phyloP scores from a whole-genome alignment of 2,888 invertebrate genomes.

The Ommatoiulus sabulosus region DNA sequence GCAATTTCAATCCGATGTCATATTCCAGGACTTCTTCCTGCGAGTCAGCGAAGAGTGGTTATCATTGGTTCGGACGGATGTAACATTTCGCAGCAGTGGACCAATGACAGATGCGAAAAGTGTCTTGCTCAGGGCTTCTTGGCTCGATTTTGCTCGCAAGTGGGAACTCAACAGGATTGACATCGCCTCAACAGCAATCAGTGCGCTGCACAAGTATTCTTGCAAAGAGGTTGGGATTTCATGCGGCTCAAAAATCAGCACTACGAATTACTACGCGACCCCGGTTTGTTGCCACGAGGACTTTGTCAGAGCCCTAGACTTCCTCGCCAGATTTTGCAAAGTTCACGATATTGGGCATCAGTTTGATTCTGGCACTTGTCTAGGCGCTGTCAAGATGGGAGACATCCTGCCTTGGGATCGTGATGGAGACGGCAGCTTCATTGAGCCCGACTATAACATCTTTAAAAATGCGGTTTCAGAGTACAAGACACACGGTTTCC shows the following conservation, averaged over 20 bases:
- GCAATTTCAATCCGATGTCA: conserved; percentile 60
- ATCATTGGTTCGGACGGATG: conserved; percentile 64
- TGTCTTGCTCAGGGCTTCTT: conserved; percentile 45
- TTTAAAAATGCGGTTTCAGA: conserved; percentile 58
- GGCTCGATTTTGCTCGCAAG: conserved; percentile 57
- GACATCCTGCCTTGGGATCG: conserved; percentile 66
- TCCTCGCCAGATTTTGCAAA: conserved; percentile 62
- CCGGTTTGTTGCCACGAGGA: conserved; percentile 64
- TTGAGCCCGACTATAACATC: conserved; percentile 62
- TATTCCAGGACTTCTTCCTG: conserved; percentile 65
- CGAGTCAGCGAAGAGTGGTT: conserved; percentile 61
- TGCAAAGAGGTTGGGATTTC: conserved; percentile 61
- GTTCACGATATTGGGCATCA: conserved; percentile 63
- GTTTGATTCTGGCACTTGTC: conserved; percentile 64
- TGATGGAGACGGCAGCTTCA: conserved; percentile 65
- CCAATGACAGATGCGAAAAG: neutral
- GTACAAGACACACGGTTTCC: conserved; percentile 61
- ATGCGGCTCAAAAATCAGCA: conserved; percentile 60
- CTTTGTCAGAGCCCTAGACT: conserved; percentile 62
- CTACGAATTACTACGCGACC: conserved; percentile 57
- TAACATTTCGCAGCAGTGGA: conserved; percentile 64
- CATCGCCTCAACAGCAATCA: neutral
- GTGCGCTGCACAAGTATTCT: conserved; percentile 59
- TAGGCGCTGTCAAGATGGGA: conserved; percentile 66
- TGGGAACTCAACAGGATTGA: conserved; percentile 56